A percentile compares a stretch with the other conserved stretches of the same genome.
Conservation (phyloP, 2,888 invertebrate species). For the Lepidochrysops patricia region DNA sequence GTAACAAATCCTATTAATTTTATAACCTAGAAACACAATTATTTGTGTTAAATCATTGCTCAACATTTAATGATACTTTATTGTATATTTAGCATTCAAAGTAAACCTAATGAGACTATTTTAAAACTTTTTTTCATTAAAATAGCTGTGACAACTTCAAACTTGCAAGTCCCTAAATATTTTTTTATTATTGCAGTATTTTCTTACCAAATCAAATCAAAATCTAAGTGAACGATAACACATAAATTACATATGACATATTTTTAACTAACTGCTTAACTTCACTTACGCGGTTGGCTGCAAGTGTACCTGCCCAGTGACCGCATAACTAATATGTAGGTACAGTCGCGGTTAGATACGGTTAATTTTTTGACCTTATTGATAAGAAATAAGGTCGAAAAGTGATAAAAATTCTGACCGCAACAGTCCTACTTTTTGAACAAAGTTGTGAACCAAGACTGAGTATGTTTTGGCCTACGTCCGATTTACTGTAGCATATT, state of each 20-base stretch:
- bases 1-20: not conserved
- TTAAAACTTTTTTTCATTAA: not conserved
- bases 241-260: no score
- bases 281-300: no score
- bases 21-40: not conserved
- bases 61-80: not conserved
- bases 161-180: not conserved
- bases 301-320: no score
- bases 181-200: not conserved
- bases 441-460: conserved; percentile 7
- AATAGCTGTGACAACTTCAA: not conserved
- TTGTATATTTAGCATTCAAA: not conserved
- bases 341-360: no score
- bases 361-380: no score
- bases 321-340: no score
- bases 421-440: not conserved
- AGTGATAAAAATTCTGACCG: no score
- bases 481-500: not conserved
- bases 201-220: no score
- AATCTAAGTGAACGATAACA: no score
- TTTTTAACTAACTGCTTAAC: no score
- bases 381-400: no score
- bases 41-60: not conserved
- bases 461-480: not conserved
- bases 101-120: not conserved